phyloP scores from a whole-genome alignment of 2,797 vertebrate genomes.

The Peromyscus nudipes region DNA sequence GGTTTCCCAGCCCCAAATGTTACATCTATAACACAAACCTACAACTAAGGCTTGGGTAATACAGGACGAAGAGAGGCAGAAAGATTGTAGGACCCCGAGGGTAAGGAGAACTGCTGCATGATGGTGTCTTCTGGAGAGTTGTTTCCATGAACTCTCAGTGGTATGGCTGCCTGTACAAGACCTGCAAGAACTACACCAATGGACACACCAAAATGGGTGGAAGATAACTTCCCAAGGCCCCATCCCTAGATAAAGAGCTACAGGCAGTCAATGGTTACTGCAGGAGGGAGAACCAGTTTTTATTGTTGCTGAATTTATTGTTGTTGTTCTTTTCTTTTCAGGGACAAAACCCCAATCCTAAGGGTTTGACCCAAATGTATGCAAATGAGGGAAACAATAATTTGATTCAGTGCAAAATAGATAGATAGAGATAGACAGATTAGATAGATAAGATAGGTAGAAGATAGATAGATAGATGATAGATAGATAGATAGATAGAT shows the following conservation, averaged over 20 bases:
- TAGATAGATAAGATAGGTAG: not conserved
- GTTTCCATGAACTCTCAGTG: not conserved
- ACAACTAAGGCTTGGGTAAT: not conserved
- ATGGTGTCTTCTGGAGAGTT: not conserved
- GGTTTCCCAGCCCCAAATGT: not conserved
- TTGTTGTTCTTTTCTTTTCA: not conserved
- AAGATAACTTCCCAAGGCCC: not conserved
- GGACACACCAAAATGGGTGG: not conserved
- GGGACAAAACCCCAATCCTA: not conserved
- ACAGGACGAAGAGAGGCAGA: not conserved
- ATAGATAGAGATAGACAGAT: not conserved
- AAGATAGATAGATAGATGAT: not conserved
- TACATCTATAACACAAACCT: not conserved
- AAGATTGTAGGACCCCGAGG: not conserved
- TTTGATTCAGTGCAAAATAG: not conserved
- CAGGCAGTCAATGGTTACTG: not conserved
- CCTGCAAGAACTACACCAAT: not conserved
- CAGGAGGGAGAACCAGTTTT: not conserved
- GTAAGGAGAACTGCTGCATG: not conserved
- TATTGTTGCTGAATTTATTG: not conserved
- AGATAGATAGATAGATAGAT: not conserved
- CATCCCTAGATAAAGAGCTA: not conserved
- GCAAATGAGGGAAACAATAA: not conserved
- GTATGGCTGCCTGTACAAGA: no score
- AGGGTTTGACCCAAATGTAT: not conserved